A percentile compares a stretch with the other conserved stretches of the same genome.
phyloP scores from a whole-genome alignment of 2,797 vertebrate genomes.

The Gadopsis bispinosus region DNA sequence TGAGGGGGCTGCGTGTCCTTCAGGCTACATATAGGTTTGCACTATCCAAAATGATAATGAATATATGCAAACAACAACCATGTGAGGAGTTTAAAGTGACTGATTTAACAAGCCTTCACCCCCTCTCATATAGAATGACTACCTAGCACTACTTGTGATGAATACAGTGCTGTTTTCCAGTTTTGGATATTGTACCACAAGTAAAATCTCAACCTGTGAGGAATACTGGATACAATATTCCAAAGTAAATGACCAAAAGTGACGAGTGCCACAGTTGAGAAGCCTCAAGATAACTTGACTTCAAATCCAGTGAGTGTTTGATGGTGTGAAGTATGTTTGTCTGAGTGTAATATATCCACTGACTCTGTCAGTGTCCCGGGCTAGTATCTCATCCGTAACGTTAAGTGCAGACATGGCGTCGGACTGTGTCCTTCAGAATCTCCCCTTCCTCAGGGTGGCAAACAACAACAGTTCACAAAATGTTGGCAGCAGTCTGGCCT shows the following conservation, averaged over 20 bases:
- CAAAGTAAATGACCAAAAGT: neutral
- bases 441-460: slow-evolving; percentile 13
- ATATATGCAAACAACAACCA: too few relatives aligned
- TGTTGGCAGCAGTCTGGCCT: slow-evolving; percentile 26
- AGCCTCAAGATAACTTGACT: neutral
- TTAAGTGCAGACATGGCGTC: slow-evolving; percentile 70
- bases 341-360: slow-evolving; percentile 24
- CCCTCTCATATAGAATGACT: neutral
- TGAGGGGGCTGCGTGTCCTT: slow-evolving; percentile 3
- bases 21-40: neutral
- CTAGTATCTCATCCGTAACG: slow-evolving; percentile 72
- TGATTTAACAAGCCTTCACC: neutral
- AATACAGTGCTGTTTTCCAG: neutral
- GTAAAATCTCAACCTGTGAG: neutral
- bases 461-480: slow-evolving; percentile 48
- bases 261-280: neutral
- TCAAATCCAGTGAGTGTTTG: slow-evolving; percentile 13
- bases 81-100: neutral
- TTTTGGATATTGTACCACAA: neutral
- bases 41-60: neutral
- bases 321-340: slow-evolving; percentile 34
- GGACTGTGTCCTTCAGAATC: slow-evolving; percentile 62
- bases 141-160: neutral
- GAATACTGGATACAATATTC: neutral
- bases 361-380: slow-evolving; percentile 24